These are phyloP conservation scores for Podiceps cristatus DNA, from an alignment of 2,113 vertebrate species.

Conservation along the genomic window DNA sequence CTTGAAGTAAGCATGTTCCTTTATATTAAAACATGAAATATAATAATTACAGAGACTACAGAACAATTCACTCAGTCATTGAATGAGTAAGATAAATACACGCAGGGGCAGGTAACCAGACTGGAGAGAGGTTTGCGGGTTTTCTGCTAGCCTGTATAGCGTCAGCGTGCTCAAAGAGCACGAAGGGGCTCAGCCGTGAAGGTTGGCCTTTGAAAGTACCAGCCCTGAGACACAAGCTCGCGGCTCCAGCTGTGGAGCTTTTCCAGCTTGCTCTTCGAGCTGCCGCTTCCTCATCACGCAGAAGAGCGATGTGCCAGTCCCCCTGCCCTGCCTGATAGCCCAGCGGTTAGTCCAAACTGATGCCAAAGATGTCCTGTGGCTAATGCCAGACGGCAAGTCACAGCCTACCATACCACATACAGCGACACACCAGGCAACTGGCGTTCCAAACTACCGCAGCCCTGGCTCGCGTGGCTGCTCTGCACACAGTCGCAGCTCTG, in stretches of 20 bases:
- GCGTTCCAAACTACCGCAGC: neutral
- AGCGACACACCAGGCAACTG: neutral
- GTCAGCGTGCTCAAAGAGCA: neutral
- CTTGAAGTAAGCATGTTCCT: neutral
- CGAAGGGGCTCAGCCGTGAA: neutral
- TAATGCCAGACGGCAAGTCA: neutral
- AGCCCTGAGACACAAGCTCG: neutral
- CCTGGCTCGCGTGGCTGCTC: neutral
- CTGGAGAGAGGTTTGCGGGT: neutral
- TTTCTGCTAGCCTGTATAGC: neutral
- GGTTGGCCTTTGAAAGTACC: neutral
- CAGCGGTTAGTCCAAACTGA: neutral
- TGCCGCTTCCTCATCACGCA: neutral
- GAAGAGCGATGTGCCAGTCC: neutral
- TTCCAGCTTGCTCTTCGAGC: neutral
- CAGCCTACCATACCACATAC: rapidly evolving
- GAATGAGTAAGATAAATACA: neutral
- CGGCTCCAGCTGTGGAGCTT: neutral
- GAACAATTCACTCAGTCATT: neutral
- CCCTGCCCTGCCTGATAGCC: neutral
- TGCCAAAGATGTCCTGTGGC: neutral
- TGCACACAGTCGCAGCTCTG: neutral
- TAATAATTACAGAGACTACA: neutral
- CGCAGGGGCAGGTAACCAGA: neutral
- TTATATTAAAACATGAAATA: neutral